Conservation (phyloP, 2,113 vertebrate genomes). For the Scytalopus superciliaris region DNA sequence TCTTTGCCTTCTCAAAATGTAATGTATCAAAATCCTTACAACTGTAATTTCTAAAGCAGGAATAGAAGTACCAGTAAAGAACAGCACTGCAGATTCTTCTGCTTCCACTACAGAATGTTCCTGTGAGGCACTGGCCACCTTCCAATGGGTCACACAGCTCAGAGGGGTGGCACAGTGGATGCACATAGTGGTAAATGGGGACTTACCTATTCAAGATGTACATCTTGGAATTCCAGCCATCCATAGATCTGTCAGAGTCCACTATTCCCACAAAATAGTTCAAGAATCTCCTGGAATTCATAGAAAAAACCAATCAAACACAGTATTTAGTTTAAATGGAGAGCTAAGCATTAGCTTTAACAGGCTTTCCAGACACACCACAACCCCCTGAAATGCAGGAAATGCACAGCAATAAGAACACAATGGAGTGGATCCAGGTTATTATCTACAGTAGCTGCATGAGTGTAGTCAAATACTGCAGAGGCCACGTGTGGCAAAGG, state of each 20-base stretch:
- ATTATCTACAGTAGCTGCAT: not conserved
- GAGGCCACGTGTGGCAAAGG: not conserved
- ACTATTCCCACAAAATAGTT: not conserved
- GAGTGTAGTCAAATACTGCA: not conserved
- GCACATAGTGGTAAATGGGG: not conserved
- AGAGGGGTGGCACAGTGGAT: not conserved
- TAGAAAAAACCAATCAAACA: not conserved
- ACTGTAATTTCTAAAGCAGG: not conserved
- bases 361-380: not conserved
- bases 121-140: not conserved
- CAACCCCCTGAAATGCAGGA: not conserved
- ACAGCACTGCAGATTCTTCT: not conserved
- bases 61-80: not conserved
- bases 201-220: not conserved
- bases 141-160: not conserved
- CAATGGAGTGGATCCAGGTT: accelerated
- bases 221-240: not conserved
- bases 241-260: not conserved
- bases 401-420: not conserved
- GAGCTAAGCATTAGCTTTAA: not conserved
- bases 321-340: not conserved
- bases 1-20: not conserved
- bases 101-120: not conserved
- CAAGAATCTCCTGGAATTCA: not conserved
- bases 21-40: not conserved